Evolutionary conservation across 2,888 invertebrate genomes (phyloP), one percentile per base, ranked within the genome.

Genomic region (Chalcis sispes): DNA sequence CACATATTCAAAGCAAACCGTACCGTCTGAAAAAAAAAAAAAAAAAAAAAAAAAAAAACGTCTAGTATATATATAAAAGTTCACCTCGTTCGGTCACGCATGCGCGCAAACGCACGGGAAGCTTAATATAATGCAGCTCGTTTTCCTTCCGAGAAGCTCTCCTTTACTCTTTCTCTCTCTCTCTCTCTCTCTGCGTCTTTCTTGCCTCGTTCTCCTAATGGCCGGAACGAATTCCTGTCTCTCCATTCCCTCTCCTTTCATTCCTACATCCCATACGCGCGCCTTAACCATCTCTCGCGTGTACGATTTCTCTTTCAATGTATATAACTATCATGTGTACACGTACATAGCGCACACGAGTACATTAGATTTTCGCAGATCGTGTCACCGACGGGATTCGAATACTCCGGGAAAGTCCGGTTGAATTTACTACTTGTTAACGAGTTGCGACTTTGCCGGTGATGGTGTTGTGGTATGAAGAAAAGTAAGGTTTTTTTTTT

Each of bases 101-200:
- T 18, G 77, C 77, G 56, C 56, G 77, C 23, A 32, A 59, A 65
- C 36, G 46, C 32, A 54, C 40, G 32, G 61, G 59, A 62, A 75
- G 72, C 78, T 81, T 67, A 72, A 79, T 77, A 77, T 20, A 5
- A 72, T 64, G 50, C 20, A 77, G 78, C 77, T 83, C 81, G 58
- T 18, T 58, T 83, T 83, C 76, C 82, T 83, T 83, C 83, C 64
- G 13, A 74, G 83, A 82, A 83, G 54, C 75, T 78, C 27, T 54
- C 61, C 15, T 36, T 59, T 67, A 13, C 40, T 64, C 62, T 46
- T 69, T 69, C 69, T 50, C 52, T n/a, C n/a, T n/a, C n/a, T n/a
- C n/a, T n/a, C n/a, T n/a, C n/a, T n/a, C n/a, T n/a, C n/a, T n/a
- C n/a, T n/a, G n/a, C n/a, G n/a, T n/a, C n/a, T n/a, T n/a, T n/a